These are phyloP conservation scores for Urocolius indicus DNA, from an alignment of 2,113 vertebrate species.

Conservation along the genomic window DNA sequence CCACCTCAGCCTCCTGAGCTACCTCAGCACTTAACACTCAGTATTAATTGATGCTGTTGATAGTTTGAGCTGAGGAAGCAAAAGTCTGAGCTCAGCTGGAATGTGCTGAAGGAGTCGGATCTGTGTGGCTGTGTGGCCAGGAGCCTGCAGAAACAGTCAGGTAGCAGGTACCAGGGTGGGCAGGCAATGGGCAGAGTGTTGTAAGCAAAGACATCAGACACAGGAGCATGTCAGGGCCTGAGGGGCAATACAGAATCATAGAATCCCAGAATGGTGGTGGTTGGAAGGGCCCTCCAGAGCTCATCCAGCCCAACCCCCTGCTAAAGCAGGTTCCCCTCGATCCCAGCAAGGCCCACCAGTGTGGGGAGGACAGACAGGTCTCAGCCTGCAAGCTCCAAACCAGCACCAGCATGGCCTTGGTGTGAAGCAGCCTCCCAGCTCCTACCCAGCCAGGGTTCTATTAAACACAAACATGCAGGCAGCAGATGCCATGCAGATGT, in stretches of 20 bases:
- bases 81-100: not conserved
- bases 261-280: no score
- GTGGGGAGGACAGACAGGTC: not conserved
- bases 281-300: no score
- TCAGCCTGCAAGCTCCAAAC: not conserved
- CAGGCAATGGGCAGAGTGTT: accelerated
- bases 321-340: no score
- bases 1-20: not conserved
- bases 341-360: not conserved
- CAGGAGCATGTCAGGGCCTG: not conserved
- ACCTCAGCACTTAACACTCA: accelerated
- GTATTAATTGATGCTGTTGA: not conserved
- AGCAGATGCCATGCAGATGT: not conserved
- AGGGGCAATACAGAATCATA: not conserved
- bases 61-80: not conserved
- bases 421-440: not conserved
- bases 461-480: not conserved
- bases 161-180: not conserved
- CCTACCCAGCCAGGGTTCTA: not conserved
- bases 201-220: not conserved
- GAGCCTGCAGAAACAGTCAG: not conserved
- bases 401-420: accelerated
- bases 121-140: accelerated
- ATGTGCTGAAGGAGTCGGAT: not conserved
- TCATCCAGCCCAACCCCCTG: no score